A percentile compares a stretch with the other conserved stretches of the same genome.
phyloP scores from a whole-genome alignment of 2,888 invertebrate species.

The Oscheius onirici region DNA sequence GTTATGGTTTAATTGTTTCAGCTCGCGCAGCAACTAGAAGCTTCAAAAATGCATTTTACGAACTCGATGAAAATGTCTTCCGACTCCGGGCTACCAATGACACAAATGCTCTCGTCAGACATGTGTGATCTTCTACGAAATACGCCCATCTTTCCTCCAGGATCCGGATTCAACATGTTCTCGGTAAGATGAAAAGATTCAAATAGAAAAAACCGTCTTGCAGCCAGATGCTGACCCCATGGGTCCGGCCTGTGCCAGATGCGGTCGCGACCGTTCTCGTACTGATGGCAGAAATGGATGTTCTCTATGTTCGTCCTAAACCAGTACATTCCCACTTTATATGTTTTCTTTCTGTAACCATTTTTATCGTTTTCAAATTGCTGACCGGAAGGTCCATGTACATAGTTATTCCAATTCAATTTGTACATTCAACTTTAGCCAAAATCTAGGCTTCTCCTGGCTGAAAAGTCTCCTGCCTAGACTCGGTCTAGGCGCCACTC shows the following conservation, averaged over 20 bases:
- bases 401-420: constrained; percentile 16
- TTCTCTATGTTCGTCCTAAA: constrained; percentile 31
- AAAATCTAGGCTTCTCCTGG: constrained; percentile 20
- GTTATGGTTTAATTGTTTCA: constrained; percentile 25
- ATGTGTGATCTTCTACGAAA: constrained; percentile 41
- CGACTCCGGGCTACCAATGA: constrained; percentile 11
- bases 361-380: constrained; percentile 17
- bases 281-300: constrained; percentile 33
- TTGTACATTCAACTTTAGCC: constrained; percentile 20
- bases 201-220: neutral
- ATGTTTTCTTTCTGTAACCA: neutral
- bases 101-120: constrained; percentile 32
- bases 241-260: constrained; percentile 55
- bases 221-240: constrained; percentile 18
- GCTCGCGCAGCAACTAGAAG: constrained; percentile 33
- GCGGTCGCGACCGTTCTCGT: constrained; percentile 55
- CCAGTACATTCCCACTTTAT: constrained; percentile 10
- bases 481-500: constrained; percentile 13
- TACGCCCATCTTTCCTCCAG: constrained; percentile 36
- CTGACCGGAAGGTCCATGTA: neutral
- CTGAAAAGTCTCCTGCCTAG: constrained; percentile 8
- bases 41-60: constrained; percentile 33
- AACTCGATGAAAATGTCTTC: constrained; percentile 1
- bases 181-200: constrained; percentile 33
- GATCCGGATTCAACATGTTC: constrained; percentile 48